Base-by-base conservation (phyloP, 2,113 vertebrate genomes). In the Tyto alba region DNA sequence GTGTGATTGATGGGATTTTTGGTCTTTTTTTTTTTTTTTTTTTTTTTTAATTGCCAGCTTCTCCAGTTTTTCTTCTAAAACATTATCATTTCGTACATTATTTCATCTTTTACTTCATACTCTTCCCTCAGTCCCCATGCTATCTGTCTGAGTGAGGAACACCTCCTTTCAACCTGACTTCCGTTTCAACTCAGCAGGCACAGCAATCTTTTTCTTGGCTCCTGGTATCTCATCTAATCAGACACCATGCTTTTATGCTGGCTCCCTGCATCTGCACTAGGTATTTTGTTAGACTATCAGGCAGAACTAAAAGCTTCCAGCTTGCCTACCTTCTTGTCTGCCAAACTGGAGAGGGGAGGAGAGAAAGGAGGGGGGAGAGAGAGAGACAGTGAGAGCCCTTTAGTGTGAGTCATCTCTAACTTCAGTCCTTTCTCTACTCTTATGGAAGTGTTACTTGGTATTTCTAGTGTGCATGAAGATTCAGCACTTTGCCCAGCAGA, bases 221-320 rank as follows among this genome's bases (percentile, higher is more conserved):
- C 85, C 80, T 75, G 92, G 74, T 94, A 92, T 87, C 82, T 95
- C 93, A 91, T 96, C 74, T 93, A 85, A 94, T 96, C 95, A 97
- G 55, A 83, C 56, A 81, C 85, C 52, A 77, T 55, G 92, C 78
- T 96, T 96, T 96, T 95, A 95, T 95, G 90, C 53, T 85, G 91
- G 66, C 88, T 96, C 95, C 85, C 60, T 63, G 30, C 85, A 92
- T 95, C 87, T 80, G 59, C 38, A 77, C 69, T 85, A 96, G 95
- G 90, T 79, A 88, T 97, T 97, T 97, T 89, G 55, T 97, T 84
- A 96, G 95, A 88, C 91, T 93, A 64, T 89, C 79, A 85, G 41
- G 26, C 75, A 86, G 95, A 85, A 76, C 84, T 96, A 93, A 97
- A 94, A 96, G 94, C 80, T 95, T 94, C 94, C 87, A 86, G 77